phyloP scores from a whole-genome alignment of 1,140 invertebrate species.

The Homalodisca vitripennis region DNA sequence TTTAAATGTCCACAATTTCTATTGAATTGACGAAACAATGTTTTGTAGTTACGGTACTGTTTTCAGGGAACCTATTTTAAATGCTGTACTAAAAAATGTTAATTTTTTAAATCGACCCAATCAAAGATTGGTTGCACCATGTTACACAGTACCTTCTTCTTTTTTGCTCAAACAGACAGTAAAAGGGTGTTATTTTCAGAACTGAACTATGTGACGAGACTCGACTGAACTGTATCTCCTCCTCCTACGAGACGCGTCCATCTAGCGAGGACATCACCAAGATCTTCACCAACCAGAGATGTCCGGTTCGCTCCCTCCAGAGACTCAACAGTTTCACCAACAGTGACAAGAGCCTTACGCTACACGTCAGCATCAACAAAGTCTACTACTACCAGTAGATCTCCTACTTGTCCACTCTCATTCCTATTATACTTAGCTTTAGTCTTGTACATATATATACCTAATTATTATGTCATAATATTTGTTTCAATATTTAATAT shows the following conservation, averaged over 20 bases:
- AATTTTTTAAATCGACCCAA: too few relatives aligned
- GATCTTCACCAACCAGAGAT: background rate
- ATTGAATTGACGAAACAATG: too few relatives aligned
- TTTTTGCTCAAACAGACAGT: too few relatives aligned
- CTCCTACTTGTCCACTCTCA: background rate
- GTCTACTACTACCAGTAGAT: conserved; percentile 23
- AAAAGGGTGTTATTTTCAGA: conserved; percentile 21
- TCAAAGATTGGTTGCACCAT: too few relatives aligned
- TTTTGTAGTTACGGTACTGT: too few relatives aligned
- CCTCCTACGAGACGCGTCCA: conserved; percentile 8
- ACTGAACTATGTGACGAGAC: conserved; percentile 6
- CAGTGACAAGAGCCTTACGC: background rate
- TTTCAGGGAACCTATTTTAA: too few relatives aligned
- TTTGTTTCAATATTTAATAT: conserved; percentile 7
- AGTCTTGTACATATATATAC: background rate
- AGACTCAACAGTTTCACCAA: background rate
- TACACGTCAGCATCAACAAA: conserved; percentile 18
- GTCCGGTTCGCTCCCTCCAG: background rate
- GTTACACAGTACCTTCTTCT: too few relatives aligned
- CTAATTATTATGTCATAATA: conserved; percentile 24
- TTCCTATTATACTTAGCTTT: background rate
- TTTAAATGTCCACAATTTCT: too few relatives aligned
- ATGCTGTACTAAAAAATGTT: too few relatives aligned
- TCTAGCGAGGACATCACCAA: conserved; percentile 8
- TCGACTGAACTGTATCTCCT: conserved; percentile 2